phyloP scores from a whole-genome alignment of 2,113 vertebrate species.

The Petaurus breviceps region DNA sequence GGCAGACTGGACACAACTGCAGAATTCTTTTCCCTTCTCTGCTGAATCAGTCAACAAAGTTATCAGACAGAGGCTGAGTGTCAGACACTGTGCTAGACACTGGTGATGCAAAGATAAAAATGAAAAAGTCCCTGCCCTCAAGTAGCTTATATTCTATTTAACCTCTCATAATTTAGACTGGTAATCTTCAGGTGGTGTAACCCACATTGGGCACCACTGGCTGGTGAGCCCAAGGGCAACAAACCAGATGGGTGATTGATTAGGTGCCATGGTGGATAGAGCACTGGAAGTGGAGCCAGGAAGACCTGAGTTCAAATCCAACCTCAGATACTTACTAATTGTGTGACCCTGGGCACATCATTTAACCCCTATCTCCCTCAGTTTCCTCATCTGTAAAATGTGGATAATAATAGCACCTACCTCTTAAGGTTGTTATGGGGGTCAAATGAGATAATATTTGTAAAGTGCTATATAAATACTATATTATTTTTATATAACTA shows the following conservation, averaged over 20 bases:
- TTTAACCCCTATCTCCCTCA: too few relatives aligned
- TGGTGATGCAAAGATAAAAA: background rate
- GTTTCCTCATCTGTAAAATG: too few relatives aligned
- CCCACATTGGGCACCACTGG: background rate
- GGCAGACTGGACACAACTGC: too few relatives aligned
- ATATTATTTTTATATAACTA: too few relatives aligned
- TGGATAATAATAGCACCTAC: too few relatives aligned
- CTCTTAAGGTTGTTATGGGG: too few relatives aligned
- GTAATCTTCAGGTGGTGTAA: background rate
- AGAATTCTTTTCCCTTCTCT: background rate
- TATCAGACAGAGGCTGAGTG: too few relatives aligned
- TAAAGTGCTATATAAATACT: too few relatives aligned
- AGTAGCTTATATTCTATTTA: background rate
- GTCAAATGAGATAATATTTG: too few relatives aligned
- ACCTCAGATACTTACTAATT: too few relatives aligned
- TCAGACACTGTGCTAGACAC: background rate
- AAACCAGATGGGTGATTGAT: background rate
- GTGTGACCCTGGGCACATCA: too few relatives aligned
- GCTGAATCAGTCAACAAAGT: background rate
- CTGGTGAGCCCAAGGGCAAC: background rate
- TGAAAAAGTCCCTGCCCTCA: background rate
- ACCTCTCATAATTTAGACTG: background rate
- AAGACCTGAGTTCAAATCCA: too few relatives aligned
- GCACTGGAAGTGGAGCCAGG: background rate
- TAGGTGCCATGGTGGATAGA: background rate